Conservation (phyloP, 2,113 vertebrate genomes). For the Urocynchramus pylzowi region DNA sequence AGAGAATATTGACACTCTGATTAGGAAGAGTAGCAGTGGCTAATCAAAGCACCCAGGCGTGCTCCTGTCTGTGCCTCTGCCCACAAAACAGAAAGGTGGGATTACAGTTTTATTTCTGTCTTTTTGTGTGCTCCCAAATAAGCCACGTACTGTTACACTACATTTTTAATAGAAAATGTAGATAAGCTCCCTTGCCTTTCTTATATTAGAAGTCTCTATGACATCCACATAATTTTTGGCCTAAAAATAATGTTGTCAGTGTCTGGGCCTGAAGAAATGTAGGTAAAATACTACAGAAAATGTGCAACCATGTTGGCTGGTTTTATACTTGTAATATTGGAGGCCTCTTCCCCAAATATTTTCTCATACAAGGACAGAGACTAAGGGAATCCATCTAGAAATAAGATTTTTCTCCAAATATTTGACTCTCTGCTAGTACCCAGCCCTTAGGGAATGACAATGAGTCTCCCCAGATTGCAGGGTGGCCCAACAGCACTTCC, state of each 20-base stretch:
- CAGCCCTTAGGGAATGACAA: neutral
- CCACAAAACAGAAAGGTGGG: too few relatives aligned
- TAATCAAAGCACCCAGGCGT: neutral
- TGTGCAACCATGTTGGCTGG: neutral
- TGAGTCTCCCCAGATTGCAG: neutral
- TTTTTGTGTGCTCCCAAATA: neutral
- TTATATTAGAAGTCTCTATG: neutral
- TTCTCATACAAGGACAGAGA: neutral
- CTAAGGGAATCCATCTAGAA: neutral
- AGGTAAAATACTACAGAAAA: neutral
- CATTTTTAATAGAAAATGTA: neutral
- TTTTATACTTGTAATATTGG: neutral
- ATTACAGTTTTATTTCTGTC: neutral
- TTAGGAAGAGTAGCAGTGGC: constrained; percentile 48
- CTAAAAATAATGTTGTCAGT: neutral
- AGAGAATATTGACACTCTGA: constrained; percentile 41
- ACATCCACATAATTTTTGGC: neutral
- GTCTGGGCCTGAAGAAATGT: neutral
- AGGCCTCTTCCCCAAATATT: neutral
- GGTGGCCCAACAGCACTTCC: neutral
- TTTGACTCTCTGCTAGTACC: neutral
- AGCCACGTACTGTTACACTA: neutral
- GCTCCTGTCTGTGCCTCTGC: neutral
- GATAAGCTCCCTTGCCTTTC: neutral
- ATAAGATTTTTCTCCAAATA: neutral